Evolutionary conservation across 2,113 vertebrate genomes (phyloP).

Genomic region (Pipra filicauda): DNA sequence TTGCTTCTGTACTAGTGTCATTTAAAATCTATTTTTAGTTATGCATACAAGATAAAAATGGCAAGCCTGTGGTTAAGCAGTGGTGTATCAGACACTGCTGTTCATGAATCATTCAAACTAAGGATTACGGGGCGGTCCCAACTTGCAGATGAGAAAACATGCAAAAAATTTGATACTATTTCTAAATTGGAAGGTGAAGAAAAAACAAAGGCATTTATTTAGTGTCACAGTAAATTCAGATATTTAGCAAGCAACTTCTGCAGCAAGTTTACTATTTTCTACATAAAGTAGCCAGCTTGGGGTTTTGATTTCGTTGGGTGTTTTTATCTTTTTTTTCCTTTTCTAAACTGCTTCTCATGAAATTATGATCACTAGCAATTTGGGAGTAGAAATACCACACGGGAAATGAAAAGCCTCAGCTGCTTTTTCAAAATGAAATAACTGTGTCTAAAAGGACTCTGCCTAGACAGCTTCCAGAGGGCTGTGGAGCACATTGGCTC

Average conservation of each 20-base stretch:
- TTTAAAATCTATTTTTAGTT: background rate
- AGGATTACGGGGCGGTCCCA: background rate
- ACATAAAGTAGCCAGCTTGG: background rate
- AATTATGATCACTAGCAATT: background rate
- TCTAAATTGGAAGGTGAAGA: background rate
- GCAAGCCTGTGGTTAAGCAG: background rate
- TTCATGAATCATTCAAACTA: background rate
- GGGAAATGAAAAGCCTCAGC: background rate
- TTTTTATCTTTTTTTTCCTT: background rate
- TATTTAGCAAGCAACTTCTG: background rate
- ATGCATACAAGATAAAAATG: background rate
- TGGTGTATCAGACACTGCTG: background rate
- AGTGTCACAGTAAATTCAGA: background rate
- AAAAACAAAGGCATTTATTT: background rate
- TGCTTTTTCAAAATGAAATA: slow-evolving; percentile 15
- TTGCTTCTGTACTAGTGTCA: background rate
- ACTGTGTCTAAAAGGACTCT: background rate
- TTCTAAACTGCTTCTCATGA: background rate
- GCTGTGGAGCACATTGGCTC: background rate
- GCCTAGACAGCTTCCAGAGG: background rate
- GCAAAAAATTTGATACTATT: background rate
- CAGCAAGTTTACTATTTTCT: background rate
- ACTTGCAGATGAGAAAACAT: background rate
- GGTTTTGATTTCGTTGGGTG: background rate
- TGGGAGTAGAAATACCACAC: background rate